Evolutionary conservation across 2,888 invertebrate species (phyloP), one percentile per base, ranked within the genome.

Genomic region (Leucophenga maculata): DNA sequence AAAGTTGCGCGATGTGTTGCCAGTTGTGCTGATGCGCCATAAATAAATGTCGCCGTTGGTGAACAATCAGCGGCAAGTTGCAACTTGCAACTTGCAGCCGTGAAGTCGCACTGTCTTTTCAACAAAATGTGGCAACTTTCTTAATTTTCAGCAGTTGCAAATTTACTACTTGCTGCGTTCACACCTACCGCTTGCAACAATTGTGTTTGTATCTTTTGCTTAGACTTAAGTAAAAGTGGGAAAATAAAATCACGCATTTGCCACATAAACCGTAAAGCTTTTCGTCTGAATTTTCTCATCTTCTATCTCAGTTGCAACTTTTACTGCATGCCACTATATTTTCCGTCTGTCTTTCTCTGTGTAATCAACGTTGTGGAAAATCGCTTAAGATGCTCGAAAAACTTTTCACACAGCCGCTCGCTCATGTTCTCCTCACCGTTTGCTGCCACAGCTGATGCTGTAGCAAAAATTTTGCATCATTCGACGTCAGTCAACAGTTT

Each of bases 121-220:
- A 26, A n/a, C 50, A 50, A 18, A 50, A 50, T 16, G 50, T 73
- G 74, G 26, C 70, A 80, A 82, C 73, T 80, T 82, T 82, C 77
- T 79, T 80, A 78, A 80, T 80, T 79, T 77, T 74, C 77, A 75
- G 60, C 72, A 71, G 77, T 64, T 72, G 77, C 74, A 74, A 73
- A 80, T 82, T 78, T 73, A 67, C 73, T 66, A 71, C 70, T 20
- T 18, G 54, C 18, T 18, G 54, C 20, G 9, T 18, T 54, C 9
- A 18, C 16, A 54, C 20, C 18, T 11, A 18, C 16, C n/a, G 50
- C n/a, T 18, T 16, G 6, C 50, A 8, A 48, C 48, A 50, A 50
- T 1, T 50, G 14, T 50, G 14, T 50, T 50, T 50, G 18, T 16
- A 16, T 22, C 2, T n/a, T 46, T 8, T 46, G 46, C 14, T n/a